Base-by-base conservation (phyloP, 2,113 vertebrate species). In the Gila orcuttii region DNA sequence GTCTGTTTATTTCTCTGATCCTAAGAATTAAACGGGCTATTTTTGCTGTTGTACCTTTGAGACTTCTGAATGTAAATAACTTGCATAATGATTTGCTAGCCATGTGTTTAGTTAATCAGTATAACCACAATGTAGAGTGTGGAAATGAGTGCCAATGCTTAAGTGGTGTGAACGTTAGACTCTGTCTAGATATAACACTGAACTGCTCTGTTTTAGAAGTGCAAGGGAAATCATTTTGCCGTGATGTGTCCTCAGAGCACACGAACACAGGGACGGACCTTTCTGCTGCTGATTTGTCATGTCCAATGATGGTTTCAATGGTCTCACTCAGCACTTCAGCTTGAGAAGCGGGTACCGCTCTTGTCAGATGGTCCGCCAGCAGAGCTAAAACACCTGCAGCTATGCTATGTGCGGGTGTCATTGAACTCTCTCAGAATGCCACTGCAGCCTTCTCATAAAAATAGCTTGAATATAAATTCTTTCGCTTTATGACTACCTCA, bases 301-400 rank as follows among this genome's bases (percentile, higher is more conserved):
- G 15, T 55, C 33, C 15, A 77, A 33, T 77, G 33, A 77, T 52
- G 25, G 33, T 5, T 77, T 75, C 42, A 17, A 4, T 31, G 74
- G 45, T 55, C 45, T 55, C 13, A 31, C 71, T 74, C 71, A 74
- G 23, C 71, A 74, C 42, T 74, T 74, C 6, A 3, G 42, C 25
- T 17, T 45, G 39, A 25, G 42, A 74, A 47, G 10, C n/a, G 12
- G 12, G 11, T 12, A 25, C 12, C 12, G 12, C 23, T 15, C 28
- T 33, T 68, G 25, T 66, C 71, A 74, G 71, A 74, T 47, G 39
- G 23, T 2, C 42, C 42, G 42, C 23, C 71, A 2, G 71, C 71
- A 74, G 23, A 47, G 12, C 23, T 74, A 47, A 47, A 74, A 74
- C 42, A 74, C 71, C n/a, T 47, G 42, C 71, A 74, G 69, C 69